Evolutionary conservation across 1,140 invertebrate species (phyloP).

Genomic region (Drosophila navojoa): DNA sequence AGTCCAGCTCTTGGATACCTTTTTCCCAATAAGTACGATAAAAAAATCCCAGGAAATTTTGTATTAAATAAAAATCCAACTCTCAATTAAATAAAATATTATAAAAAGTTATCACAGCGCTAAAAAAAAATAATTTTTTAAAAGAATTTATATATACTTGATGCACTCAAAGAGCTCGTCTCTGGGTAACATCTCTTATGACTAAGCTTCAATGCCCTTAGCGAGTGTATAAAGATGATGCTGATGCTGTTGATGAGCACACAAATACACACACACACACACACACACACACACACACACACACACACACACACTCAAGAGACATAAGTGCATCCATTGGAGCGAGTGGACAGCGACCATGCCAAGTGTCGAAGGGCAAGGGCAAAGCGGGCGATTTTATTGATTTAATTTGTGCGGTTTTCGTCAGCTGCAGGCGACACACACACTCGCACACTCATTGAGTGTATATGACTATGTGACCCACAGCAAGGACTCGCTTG

Average conservation of each 20-base stretch:
- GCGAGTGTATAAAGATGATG: slow-evolving; percentile 7
- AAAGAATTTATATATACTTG: too few relatives aligned
- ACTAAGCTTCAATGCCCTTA: neutral
- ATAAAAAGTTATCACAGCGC: too few relatives aligned
- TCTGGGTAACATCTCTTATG: neutral
- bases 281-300: slow-evolving; percentile 2
- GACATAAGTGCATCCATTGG: slow-evolving; percentile 37
- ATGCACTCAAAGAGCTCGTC: neutral
- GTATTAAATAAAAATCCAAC: too few relatives aligned
- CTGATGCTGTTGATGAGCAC: slow-evolving; percentile 6
- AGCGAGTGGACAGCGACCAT: slow-evolving; percentile 34
- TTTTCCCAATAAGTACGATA: too few relatives aligned
- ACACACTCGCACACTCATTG: neutral
- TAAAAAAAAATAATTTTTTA: too few relatives aligned
- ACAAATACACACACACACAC: slow-evolving; percentile 2
- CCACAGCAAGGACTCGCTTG: slow-evolving; percentile 55
- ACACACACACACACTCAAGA: neutral
- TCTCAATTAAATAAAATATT: too few relatives aligned
- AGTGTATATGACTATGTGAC: slow-evolving; percentile 32
- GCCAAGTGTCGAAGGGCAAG: slow-evolving; percentile 43
- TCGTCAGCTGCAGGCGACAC: slow-evolving; percentile 27
- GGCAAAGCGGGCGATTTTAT: slow-evolving; percentile 46
- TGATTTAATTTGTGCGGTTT: slow-evolving; percentile 56
- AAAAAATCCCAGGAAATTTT: too few relatives aligned
- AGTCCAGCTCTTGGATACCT: too few relatives aligned